Conservation (phyloP, 2,888 invertebrate genomes). For the Drosophila rellima region DNA sequence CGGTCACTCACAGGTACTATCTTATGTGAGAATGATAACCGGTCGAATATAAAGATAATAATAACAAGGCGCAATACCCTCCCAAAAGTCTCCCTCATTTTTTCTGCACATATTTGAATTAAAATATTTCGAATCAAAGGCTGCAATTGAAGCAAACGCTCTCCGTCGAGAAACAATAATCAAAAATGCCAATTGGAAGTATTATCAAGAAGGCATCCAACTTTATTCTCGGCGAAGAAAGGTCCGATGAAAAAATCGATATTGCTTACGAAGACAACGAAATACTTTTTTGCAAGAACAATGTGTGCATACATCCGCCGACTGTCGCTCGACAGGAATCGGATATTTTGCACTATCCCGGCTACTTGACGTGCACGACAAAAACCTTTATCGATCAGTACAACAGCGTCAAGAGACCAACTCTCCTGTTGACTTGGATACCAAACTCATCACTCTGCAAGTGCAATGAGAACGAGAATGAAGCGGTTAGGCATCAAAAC, state of each 20-base stretch:
- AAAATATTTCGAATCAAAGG: conserved; percentile 31
- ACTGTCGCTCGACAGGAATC: conserved; percentile 92
- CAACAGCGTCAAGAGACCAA: conserved; percentile 91
- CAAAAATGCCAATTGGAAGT: conserved; percentile 91
- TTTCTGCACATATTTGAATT: conserved; percentile 4
- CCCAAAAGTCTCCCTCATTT: conserved; percentile 14
- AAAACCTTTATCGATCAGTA: conserved; percentile 92
- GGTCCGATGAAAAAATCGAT: conserved; percentile 88
- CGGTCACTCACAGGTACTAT: conserved; percentile 12
- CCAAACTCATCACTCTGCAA: conserved; percentile 95
- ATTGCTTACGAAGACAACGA: conserved; percentile 93
- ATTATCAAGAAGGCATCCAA: conserved; percentile 92
- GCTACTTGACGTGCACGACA: conserved; percentile 94
- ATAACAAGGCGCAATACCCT: conserved; percentile 12
- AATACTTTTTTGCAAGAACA: conserved; percentile 96
- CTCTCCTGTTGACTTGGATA: conserved; percentile 96
- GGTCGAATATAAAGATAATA: conserved; percentile 17
- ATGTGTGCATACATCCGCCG: conserved; percentile 98
- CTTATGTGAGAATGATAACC: conserved; percentile 18
- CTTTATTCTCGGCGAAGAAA: conserved; percentile 91
- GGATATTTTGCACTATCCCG: conserved; percentile 95
- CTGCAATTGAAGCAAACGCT: conserved; percentile 2
- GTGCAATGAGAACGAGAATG: conserved; percentile 87
- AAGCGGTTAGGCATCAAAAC: conserved; percentile 85
- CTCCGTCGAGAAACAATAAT: conserved; percentile 14